phyloP scores from a whole-genome alignment of 1,140 invertebrate species.

The Contarinia nasturtii region DNA sequence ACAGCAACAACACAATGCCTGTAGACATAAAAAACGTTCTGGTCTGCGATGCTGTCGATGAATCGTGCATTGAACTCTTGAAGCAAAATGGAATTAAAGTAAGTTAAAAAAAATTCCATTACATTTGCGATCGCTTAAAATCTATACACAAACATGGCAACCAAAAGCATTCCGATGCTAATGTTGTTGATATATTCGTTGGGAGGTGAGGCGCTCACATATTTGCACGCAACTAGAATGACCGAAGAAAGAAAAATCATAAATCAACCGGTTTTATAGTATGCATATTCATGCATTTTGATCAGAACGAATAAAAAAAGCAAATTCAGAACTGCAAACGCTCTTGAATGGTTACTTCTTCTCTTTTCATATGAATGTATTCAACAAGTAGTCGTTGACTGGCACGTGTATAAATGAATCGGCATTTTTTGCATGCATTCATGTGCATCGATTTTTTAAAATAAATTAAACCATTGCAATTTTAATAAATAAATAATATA shows the following conservation, averaged over 20 bases:
- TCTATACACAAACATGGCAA: neutral
- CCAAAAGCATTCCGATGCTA: neutral
- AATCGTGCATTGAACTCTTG: slow-evolving; percentile 63
- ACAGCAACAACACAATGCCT: slow-evolving; percentile 10
- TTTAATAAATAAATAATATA: no score
- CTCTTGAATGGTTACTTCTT: no score
- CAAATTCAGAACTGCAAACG: no score
- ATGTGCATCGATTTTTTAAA: neutral
- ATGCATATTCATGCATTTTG: no score
- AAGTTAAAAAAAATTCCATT: slow-evolving; percentile 31
- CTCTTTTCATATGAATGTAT: no score
- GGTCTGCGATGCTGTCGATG: slow-evolving; percentile 82
- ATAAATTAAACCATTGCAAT: no score
- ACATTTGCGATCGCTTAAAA: neutral
- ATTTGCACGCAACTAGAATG: neutral
- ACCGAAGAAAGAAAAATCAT: neutral
- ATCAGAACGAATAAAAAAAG: no score
- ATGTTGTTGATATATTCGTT: neutral
- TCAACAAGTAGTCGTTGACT: neutral
- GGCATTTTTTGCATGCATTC: neutral
- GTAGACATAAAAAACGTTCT: slow-evolving; percentile 50
- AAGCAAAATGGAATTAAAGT: slow-evolving; percentile 58
- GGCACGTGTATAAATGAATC: neutral
- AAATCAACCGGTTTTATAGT: neutral
- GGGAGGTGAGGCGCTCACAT: neutral